Percentiles rank a stretch among this genome's conserved stretches.
Conservation (phyloP, 1,140 invertebrate species). For the Eulimnadia texana region DNA sequence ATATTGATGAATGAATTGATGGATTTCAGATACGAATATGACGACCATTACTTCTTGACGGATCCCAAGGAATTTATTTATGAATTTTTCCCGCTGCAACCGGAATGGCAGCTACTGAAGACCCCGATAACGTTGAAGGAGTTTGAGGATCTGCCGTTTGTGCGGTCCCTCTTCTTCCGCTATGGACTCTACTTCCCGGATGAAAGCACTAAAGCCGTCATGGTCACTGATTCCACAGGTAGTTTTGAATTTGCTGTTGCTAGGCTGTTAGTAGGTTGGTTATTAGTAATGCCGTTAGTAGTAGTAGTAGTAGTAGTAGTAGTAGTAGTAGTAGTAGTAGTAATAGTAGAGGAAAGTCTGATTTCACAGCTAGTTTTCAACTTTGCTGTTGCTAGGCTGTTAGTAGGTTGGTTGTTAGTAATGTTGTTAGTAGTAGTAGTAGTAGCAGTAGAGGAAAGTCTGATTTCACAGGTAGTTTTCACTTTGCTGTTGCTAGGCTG, state of each 20-base stretch:
- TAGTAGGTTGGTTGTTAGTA: no score
- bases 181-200: constrained; percentile 88
- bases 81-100: constrained; percentile 93
- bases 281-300: no score
- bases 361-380: no score
- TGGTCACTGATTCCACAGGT: constrained; percentile 77
- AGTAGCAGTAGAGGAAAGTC: no score
- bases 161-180: constrained; percentile 93
- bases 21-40: constrained; percentile 79
- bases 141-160: constrained; percentile 95
- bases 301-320: no score
- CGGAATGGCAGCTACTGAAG: constrained; percentile 93
- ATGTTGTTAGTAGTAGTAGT: no score
- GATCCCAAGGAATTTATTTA: constrained; percentile 98
- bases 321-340: no score
- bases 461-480: no score
- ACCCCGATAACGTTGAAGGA: constrained; percentile 81
- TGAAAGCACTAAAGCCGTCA: constrained; percentile 63
- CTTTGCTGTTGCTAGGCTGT: no score
- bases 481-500: no score
- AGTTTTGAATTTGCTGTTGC: neutral
- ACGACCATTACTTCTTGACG: constrained; percentile 98
- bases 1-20: neutral
- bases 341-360: no score
- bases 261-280: no score